These are phyloP conservation scores for Diabrotica undecimpunctata DNA, from an alignment of 1,140 invertebrate species.

Conservation along the genomic window DNA sequence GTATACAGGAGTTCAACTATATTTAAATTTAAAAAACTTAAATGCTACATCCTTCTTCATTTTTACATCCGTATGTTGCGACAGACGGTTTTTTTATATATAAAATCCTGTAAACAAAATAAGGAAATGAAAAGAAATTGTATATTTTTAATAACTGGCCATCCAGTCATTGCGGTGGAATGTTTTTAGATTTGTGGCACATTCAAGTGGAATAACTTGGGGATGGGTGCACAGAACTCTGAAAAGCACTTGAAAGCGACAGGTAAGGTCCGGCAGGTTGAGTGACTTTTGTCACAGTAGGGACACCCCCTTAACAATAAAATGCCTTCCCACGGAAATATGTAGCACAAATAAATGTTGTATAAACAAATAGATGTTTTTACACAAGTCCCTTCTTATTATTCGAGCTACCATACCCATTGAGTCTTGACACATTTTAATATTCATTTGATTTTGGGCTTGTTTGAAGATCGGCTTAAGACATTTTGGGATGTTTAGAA, in stretches of 20 bases:
- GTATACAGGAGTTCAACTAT: no score
- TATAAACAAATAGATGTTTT: constrained; percentile 10
- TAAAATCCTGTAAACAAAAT: no score
- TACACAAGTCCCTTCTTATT: neutral
- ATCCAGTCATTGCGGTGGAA: no score
- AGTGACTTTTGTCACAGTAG: constrained; percentile 14
- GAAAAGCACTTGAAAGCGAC: constrained; percentile 23
- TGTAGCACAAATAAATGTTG: constrained; percentile 1
- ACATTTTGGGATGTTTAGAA: no score
- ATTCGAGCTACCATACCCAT: neutral
- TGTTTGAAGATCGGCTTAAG: neutral
- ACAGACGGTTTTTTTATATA: no score
- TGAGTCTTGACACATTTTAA: neutral
- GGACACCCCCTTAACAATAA: constrained; percentile 20
- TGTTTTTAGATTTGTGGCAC: no score
- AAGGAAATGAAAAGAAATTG: no score
- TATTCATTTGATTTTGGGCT: neutral
- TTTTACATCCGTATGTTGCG: no score
- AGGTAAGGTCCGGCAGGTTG: constrained; percentile 16
- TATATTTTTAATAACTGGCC: no score
- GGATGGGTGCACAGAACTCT: neutral
- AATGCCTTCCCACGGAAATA: constrained; percentile 24
- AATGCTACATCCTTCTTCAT: no score
- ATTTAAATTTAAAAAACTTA: no score
- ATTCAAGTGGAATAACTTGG: neutral